Evolutionary conservation across 92 coral and sea anemone species (phyloP).

Genomic region (Zoanthus sansibaricus): DNA sequence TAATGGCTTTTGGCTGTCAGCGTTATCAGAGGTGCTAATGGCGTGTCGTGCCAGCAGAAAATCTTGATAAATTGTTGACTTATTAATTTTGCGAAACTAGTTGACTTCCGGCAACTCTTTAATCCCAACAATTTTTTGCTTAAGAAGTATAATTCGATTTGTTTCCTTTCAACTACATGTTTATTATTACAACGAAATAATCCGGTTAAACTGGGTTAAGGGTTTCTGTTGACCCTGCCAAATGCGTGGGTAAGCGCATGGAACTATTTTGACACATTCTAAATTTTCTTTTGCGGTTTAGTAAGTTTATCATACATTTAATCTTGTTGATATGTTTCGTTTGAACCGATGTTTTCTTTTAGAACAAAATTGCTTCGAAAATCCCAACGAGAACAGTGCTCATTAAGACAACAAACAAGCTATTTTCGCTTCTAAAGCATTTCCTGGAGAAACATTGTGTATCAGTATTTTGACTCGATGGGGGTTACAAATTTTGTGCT

Average conservation of each 20-base stretch:
- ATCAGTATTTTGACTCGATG: conserved; percentile 26
- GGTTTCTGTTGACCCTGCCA: conserved; percentile 26
- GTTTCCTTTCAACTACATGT: not conserved
- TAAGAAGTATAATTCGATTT: not conserved
- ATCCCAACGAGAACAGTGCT: not conserved
- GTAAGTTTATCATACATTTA: conserved; percentile 3
- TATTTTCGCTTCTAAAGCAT: not conserved
- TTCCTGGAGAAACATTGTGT: not conserved
- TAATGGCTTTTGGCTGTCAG: conserved; percentile 37
- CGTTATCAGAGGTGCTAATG: conserved; percentile 36
- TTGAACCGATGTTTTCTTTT: not conserved
- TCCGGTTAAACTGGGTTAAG: conserved; percentile 30
- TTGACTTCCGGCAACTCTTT: conserved; percentile 23
- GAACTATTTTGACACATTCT: not conserved
- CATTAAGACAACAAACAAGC: too few species aligned
- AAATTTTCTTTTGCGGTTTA: not conserved
- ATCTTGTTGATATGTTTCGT: conserved; percentile 14
- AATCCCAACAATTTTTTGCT: not conserved
- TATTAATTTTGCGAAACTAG: not conserved
- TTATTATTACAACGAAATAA: not conserved
- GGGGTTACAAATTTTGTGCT: not conserved
- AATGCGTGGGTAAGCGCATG: not conserved
- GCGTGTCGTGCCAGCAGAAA: conserved; percentile 19
- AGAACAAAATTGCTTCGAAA: not conserved
- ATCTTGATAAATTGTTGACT: conserved; percentile 41